Evolutionary conservation across 1,140 invertebrate species (phyloP).

Genomic region (Pseudachorutes palmiensis): DNA sequence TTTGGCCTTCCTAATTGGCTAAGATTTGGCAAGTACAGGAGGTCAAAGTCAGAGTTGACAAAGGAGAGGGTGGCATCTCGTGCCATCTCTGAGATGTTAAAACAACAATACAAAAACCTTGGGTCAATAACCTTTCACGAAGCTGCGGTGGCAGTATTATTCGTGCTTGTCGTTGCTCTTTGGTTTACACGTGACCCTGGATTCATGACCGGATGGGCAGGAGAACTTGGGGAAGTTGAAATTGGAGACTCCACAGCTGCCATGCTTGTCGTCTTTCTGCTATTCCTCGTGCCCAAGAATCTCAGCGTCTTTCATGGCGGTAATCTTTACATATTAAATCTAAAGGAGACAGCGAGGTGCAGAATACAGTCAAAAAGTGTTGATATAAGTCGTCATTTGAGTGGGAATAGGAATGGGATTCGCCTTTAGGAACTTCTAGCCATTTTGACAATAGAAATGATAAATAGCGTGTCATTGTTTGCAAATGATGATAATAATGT

Average conservation of each 20-base stretch:
- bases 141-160: conserved; percentile 45
- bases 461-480: too few species aligned
- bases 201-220: conserved; percentile 44
- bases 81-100: conserved; percentile 28
- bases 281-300: conserved; percentile 71
- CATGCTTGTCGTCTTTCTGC: conserved; percentile 64
- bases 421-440: too few species aligned
- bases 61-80: neutral
- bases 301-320: conserved; percentile 42
- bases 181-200: conserved; percentile 52
- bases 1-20: conserved; percentile 52
- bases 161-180: conserved; percentile 46
- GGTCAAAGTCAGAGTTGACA: neutral
- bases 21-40: conserved; percentile 43
- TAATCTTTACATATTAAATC: too few species aligned
- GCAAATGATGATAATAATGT: too few species aligned
- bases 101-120: conserved; percentile 45
- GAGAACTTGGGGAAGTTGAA: conserved; percentile 36
- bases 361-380: too few species aligned
- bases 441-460: too few species aligned
- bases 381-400: too few species aligned
- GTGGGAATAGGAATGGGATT: too few species aligned
- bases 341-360: too few species aligned
- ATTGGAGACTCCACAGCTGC: conserved; percentile 75
- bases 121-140: conserved; percentile 49